These are phyloP conservation scores for Myotis brandtii DNA, from an alignment of 2,113 vertebrate species.

Conservation along the genomic window DNA sequence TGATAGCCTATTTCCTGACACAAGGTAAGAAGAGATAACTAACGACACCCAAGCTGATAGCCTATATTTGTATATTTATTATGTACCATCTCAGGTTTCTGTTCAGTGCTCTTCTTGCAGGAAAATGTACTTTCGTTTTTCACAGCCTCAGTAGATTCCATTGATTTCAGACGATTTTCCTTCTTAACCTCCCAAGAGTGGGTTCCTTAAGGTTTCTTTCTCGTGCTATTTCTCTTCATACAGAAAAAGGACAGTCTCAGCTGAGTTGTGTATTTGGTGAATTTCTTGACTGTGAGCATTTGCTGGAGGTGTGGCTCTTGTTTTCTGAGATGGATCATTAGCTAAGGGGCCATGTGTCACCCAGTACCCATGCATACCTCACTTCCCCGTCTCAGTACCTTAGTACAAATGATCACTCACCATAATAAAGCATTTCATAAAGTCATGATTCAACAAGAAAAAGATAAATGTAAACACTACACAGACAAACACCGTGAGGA, in stretches of 20 bases:
- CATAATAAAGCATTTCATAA: slow-evolving; percentile 33
- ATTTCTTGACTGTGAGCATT: neutral
- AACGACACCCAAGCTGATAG: neutral
- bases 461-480: slow-evolving; percentile 71
- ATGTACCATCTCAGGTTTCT: neutral
- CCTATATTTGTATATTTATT: neutral
- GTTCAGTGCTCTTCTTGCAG: neutral
- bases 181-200: neutral
- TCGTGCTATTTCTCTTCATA: neutral
- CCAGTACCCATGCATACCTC: neutral
- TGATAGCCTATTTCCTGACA: neutral
- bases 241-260: neutral
- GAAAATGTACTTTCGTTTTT: neutral
- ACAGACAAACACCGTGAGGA: slow-evolving; percentile 56
- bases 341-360: neutral
- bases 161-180: neutral
- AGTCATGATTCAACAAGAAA: slow-evolving; percentile 69
- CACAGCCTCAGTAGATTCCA: neutral
- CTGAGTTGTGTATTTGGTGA: neutral
- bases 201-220: neutral
- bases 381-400: neutral
- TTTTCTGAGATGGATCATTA: neutral
- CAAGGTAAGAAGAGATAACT: neutral
- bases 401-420: slow-evolving; percentile 56
- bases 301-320: neutral